Conservation (phyloP, 2,888 invertebrate species). For the Magallana nippona region DNA sequence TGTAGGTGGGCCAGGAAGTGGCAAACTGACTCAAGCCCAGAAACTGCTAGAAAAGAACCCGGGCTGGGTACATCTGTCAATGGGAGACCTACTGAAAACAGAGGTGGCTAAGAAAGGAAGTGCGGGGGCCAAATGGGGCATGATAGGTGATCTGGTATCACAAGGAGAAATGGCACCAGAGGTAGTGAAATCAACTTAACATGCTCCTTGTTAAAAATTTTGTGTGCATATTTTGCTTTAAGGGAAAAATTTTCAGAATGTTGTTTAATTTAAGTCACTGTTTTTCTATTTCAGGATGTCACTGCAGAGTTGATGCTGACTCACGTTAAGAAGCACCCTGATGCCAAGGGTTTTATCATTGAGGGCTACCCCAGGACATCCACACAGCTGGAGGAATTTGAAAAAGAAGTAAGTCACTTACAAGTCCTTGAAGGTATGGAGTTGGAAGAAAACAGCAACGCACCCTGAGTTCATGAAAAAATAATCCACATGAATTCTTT, state of each 20-base stretch:
- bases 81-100: slow-evolving; percentile 78
- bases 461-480: slow-evolving; percentile 25
- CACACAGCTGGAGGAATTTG: slow-evolving; percentile 78
- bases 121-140: slow-evolving; percentile 74
- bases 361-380: slow-evolving; percentile 81
- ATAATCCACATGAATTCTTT: neutral
- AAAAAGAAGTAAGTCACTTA: slow-evolving; percentile 60
- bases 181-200: slow-evolving; percentile 58
- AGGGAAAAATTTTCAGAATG: no score
- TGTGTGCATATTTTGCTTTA: no score
- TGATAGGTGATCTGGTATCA: slow-evolving; percentile 68
- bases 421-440: no score
- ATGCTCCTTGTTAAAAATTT: neutral
- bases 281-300: slow-evolving; percentile 73
- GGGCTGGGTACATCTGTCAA: slow-evolving; percentile 76
- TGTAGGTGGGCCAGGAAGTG: slow-evolving; percentile 90
- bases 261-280: no score
- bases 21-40: slow-evolving; percentile 95
- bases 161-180: slow-evolving; percentile 77
- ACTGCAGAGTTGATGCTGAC: slow-evolving; percentile 76
- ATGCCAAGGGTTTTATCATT: slow-evolving; percentile 80
- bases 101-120: slow-evolving; percentile 72
- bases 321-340: slow-evolving; percentile 69
- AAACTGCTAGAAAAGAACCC: slow-evolving; percentile 85
- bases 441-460: no score